phyloP scores from a whole-genome alignment of 2,113 vertebrate species.

The Abramis brama region DNA sequence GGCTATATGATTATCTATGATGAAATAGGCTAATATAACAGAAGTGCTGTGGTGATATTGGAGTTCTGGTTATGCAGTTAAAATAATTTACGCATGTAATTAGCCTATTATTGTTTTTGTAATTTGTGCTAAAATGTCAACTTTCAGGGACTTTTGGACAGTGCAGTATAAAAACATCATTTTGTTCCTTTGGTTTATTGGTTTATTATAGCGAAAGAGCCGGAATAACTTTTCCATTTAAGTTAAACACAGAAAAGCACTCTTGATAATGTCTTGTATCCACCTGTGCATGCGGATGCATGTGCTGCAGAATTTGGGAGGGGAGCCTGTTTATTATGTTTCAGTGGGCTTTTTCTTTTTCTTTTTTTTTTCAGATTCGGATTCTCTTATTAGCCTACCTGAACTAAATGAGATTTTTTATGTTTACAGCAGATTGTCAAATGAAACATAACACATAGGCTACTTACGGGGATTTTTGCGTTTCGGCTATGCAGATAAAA shows the following conservation, averaged over 20 bases:
- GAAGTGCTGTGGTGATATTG: background rate
- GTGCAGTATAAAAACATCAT: background rate
- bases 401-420: background rate
- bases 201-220: background rate
- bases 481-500: background rate
- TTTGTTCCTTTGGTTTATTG: background rate
- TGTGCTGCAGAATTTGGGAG: conserved; percentile 41
- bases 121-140: background rate
- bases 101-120: background rate
- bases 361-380: background rate
- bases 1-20: background rate
- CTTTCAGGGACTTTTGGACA: background rate
- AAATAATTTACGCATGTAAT: background rate
- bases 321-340: conserved; percentile 40
- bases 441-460: background rate
- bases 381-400: background rate
- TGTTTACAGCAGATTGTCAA: background rate
- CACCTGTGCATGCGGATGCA: background rate
- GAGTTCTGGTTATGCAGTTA: background rate
- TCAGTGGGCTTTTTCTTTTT: background rate
- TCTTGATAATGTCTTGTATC: background rate
- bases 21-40: background rate
- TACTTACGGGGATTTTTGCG: background rate
- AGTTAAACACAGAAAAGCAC: background rate
- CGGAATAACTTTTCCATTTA: conserved; percentile 1